Evolutionary conservation across 1,140 invertebrate genomes (phyloP).

Genomic region (Drosophila littoralis): DNA sequence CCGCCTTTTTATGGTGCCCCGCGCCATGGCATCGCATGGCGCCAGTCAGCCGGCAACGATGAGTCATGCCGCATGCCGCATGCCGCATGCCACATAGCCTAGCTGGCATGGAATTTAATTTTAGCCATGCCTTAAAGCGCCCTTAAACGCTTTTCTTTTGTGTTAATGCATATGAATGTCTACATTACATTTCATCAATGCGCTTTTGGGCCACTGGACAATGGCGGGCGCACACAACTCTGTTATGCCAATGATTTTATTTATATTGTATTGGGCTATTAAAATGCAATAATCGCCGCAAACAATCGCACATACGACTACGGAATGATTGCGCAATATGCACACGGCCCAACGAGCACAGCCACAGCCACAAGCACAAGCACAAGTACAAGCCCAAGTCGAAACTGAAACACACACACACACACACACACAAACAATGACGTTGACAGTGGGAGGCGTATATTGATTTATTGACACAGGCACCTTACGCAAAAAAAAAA

Average conservation of each 20-base stretch:
- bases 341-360: slow-evolving; percentile 64
- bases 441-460: slow-evolving; percentile 63
- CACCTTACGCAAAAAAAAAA: slow-evolving; percentile 39
- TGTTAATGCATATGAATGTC: slow-evolving; percentile 35
- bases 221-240: background rate
- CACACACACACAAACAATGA: slow-evolving; percentile 30
- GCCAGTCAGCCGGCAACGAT: slow-evolving; percentile 68
- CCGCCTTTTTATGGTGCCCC: slow-evolving; percentile 31
- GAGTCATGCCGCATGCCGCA: slow-evolving; percentile 55
- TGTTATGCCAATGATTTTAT: slow-evolving; percentile 43
- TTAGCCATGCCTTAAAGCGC: slow-evolving; percentile 25
- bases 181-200: slow-evolving; percentile 19
- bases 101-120: slow-evolving; percentile 56
- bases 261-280: slow-evolving; percentile 64
- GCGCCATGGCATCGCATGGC: slow-evolving; percentile 52
- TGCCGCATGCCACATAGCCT: slow-evolving; percentile 6
- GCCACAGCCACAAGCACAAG: slow-evolving; percentile 6
- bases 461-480: slow-evolving; percentile 72
- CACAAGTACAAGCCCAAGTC: background rate
- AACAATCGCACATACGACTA: slow-evolving; percentile 50
- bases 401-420: slow-evolving; percentile 24
- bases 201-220: slow-evolving; percentile 2
- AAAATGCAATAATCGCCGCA: slow-evolving; percentile 63
- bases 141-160: background rate
- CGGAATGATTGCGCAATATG: slow-evolving; percentile 71